These are phyloP conservation scores for Galagoides demidoff DNA, from an alignment of 2,797 vertebrate genomes.

Conservation along the genomic window DNA sequence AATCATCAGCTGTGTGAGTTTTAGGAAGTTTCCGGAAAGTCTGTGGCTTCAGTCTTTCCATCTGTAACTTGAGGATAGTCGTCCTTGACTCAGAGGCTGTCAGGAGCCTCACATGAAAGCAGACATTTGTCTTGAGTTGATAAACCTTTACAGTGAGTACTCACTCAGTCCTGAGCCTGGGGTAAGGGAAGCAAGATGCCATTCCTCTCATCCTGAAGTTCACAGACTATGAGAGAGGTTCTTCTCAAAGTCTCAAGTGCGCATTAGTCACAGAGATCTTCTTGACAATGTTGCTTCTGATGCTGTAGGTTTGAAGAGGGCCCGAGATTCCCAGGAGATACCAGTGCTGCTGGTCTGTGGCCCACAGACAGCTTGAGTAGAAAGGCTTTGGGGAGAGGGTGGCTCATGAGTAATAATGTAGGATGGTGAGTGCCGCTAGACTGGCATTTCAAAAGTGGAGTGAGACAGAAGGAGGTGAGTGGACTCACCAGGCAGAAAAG, in stretches of 20 bases:
- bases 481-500: background rate
- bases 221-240: background rate
- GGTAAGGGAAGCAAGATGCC: background rate
- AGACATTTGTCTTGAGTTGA: background rate
- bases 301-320: background rate
- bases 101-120: background rate
- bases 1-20: background rate
- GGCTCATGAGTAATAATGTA: background rate
- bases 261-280: background rate
- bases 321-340: background rate
- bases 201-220: background rate
- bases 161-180: background rate
- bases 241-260: background rate
- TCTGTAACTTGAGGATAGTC: background rate
- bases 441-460: background rate
- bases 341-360: rapidly evolving
- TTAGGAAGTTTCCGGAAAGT: background rate
- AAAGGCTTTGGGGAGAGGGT: background rate
- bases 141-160: background rate
- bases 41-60: background rate
- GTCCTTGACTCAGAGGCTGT: background rate
- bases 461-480: background rate
- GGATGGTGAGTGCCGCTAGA: too few species aligned
- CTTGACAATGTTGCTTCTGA: background rate
- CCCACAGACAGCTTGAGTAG: background rate